Percentiles rank a stretch among this genome's conserved stretches.
These are phyloP conservation scores for Lethenteron reissneri DNA, from an alignment of 2,113 vertebrate species.

Conservation along the genomic window DNA sequence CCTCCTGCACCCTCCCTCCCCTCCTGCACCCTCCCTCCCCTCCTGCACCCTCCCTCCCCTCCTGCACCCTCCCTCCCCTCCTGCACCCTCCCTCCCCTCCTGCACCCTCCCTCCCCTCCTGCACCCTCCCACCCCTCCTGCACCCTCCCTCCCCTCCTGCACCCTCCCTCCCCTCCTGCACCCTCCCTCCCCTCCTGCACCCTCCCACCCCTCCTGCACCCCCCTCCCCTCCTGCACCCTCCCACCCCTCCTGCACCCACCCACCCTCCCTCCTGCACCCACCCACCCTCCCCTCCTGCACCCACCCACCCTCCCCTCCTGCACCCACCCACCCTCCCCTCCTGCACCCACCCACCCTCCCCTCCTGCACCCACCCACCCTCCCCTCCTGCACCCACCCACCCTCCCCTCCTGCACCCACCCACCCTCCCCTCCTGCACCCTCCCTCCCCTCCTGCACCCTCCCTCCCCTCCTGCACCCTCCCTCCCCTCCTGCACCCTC, in stretches of 20 bases:
- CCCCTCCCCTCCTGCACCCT: neutral
- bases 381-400: neutral
- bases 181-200: neutral
- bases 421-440: neutral
- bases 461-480: neutral
- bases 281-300: neutral
- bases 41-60: neutral
- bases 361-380: neutral
- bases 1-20: neutral
- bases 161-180: neutral
- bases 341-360: neutral
- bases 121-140: neutral
- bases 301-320: neutral
- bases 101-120: neutral
- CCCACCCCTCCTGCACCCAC: neutral
- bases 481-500: neutral
- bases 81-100: neutral
- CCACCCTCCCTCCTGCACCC: neutral
- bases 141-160: neutral
- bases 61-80: neutral
- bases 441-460: neutral
- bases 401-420: neutral
- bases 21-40: neutral
- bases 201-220: neutral
- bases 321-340: neutral